Percentiles rank a stretch among this genome's conserved stretches.
phyloP scores from a whole-genome alignment of 2,797 vertebrate genomes.

The Dendrocincla tyrannina region DNA sequence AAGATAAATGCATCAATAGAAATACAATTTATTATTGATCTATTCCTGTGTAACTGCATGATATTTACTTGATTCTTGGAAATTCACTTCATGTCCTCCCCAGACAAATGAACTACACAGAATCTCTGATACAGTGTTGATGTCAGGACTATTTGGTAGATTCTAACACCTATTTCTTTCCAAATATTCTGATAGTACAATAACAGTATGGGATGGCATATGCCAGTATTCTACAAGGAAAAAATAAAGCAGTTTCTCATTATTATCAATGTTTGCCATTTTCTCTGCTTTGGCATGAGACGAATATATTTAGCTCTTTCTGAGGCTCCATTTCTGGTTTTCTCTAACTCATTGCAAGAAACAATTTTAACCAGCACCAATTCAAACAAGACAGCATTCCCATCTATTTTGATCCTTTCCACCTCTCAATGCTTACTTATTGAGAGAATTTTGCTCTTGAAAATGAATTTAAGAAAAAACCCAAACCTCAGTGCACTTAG shows the following conservation, averaged over 20 bases:
- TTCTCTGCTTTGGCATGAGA: neutral
- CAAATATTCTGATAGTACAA: neutral
- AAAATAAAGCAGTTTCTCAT: neutral
- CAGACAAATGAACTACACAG: neutral
- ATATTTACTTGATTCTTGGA: neutral
- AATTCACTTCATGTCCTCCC: neutral
- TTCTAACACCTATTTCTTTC: neutral
- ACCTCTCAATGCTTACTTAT: neutral
- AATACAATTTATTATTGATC: conserved; percentile 3
- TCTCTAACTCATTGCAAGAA: neutral
- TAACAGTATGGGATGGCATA: neutral
- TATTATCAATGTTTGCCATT: neutral
- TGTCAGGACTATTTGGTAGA: neutral
- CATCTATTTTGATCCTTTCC: neutral
- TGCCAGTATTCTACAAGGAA: neutral
- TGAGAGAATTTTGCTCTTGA: neutral
- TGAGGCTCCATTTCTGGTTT: neutral
- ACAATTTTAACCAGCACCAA: neutral
- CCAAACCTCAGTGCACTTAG: neutral
- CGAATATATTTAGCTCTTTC: neutral
- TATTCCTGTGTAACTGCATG: neutral
- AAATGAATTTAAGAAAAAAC: neutral
- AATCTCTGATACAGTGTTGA: neutral
- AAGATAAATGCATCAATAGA: neutral
- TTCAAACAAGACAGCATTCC: neutral